A percentile compares a stretch with the other conserved stretches of the same genome.
Conservation (phyloP, 2,113 vertebrate species). For the Brevimyrus niger region DNA sequence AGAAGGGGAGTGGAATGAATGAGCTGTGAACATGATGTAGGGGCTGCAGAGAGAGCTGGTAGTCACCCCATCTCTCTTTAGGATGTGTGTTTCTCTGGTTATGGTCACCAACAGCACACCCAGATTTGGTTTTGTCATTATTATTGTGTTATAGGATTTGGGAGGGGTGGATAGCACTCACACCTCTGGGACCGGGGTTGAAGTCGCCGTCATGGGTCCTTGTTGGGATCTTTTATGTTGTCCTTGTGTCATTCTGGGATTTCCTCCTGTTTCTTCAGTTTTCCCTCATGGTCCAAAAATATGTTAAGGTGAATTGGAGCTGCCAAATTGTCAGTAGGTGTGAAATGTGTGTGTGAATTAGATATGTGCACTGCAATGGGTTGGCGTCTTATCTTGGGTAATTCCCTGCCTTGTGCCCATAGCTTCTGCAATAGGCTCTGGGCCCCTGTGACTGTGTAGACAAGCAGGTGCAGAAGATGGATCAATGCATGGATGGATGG, state of each 20-base stretch:
- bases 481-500: background rate
- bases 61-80: background rate
- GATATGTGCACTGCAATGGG: background rate
- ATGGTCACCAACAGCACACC: background rate
- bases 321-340: background rate
- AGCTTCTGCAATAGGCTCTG: background rate
- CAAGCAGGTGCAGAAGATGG: background rate
- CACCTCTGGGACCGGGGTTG: background rate
- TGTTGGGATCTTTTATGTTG: background rate
- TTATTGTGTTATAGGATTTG: background rate
- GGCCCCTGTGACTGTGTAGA: background rate
- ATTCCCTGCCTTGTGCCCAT: background rate
- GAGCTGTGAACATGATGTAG: background rate
- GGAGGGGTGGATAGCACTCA: background rate
- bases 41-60: background rate
- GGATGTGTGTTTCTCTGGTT: background rate
- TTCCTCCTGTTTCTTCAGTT: background rate
- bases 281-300: background rate
- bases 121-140: background rate
- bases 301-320: background rate
- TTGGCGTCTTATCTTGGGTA: background rate
- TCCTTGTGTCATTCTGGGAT: background rate
- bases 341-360: background rate
- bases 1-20: background rate
- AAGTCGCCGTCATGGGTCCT: background rate